Percentiles rank a stretch among this genome's conserved stretches.
Evolutionary conservation across 2,888 invertebrate species (phyloP).

Genomic region (Parnassius glacialis): DNA sequence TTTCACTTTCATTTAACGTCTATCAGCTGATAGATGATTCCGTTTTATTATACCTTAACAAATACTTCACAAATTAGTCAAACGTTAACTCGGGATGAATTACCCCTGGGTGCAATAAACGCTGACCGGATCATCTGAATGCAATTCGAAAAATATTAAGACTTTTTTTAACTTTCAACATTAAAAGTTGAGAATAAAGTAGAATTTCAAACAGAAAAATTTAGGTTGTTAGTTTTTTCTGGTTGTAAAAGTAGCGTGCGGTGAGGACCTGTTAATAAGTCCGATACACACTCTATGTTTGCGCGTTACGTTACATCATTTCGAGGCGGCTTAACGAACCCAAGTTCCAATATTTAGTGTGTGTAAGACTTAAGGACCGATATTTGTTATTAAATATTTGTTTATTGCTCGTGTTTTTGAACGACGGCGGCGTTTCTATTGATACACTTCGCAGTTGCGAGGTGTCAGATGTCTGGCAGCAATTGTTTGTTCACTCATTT

Average conservation of each 20-base stretch:
- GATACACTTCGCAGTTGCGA: slow-evolving; percentile 62
- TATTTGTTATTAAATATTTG: slow-evolving; percentile 75
- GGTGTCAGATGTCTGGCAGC: slow-evolving; percentile 55
- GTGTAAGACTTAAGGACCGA: slow-evolving; percentile 67
- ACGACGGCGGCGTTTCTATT: slow-evolving; percentile 52
- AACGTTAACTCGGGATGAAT: slow-evolving; percentile 73
- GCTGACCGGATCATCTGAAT: slow-evolving; percentile 63
- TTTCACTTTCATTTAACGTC: slow-evolving; percentile 27
- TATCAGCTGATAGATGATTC: slow-evolving; percentile 63
- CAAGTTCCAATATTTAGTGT: slow-evolving; percentile 74
- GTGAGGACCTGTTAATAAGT: slow-evolving; percentile 76
- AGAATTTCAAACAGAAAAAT: slow-evolving; percentile 26
- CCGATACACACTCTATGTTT: slow-evolving; percentile 69
- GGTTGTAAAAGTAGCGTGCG: slow-evolving; percentile 33
- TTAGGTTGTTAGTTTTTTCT: slow-evolving; percentile 35
- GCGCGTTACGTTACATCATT: slow-evolving; percentile 73
- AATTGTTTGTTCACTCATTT: slow-evolving; percentile 27
- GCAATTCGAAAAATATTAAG: slow-evolving; percentile 49
- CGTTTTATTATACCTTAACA: slow-evolving; percentile 64
- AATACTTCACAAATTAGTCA: slow-evolving; percentile 77
- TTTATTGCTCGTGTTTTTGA: slow-evolving; percentile 65
- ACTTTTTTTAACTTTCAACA: slow-evolving; percentile 29
- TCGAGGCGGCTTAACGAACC: slow-evolving; percentile 71
- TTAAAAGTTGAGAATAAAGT: slow-evolving; percentile 34
- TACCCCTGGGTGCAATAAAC: slow-evolving; percentile 76